phyloP scores from a whole-genome alignment of 2,113 vertebrate genomes.

The Gymnarchus niloticus region DNA sequence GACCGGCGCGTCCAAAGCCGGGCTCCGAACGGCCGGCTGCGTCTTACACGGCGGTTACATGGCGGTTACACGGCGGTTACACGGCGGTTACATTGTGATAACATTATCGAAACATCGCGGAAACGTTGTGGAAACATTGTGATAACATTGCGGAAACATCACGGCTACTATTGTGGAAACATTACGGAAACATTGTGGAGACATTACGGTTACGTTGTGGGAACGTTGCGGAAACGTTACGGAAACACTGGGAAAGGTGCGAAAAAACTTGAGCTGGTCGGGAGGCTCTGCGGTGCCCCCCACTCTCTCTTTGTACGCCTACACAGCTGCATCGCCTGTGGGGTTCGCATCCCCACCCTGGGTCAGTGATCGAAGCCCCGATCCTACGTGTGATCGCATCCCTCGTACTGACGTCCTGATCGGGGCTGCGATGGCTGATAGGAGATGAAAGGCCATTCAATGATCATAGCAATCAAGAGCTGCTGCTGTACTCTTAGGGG shows the following conservation, averaged over 20 bases:
- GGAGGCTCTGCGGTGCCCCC: constrained; percentile 47
- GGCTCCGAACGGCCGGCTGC: neutral
- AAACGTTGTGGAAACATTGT: neutral
- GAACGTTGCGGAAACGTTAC: constrained; percentile 15
- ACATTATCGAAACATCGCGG: no score
- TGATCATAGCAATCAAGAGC: constrained; percentile 3
- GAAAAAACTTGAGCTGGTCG: constrained; percentile 13
- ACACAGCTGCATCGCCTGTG: constrained; percentile 96
- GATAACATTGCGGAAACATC: no score
- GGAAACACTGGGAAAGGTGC: constrained; percentile 9
- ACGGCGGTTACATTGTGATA: no score
- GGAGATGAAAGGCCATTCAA: no score
- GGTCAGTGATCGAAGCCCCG: no score
- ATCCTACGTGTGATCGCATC: constrained; percentile 19
- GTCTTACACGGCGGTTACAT: no score
- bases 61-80: no score
- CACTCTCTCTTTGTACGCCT: constrained; percentile 70
- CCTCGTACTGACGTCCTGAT: neutral
- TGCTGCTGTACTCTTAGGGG: neutral
- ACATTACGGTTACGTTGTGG: constrained; percentile 22
- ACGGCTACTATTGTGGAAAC: no score
- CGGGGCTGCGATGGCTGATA: neutral
- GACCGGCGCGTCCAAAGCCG: neutral
- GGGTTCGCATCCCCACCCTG: no score
- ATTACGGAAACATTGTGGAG: neutral